Evolutionary conservation across 2,888 invertebrate species (phyloP).

Genomic region (Andrena bucephala): DNA sequence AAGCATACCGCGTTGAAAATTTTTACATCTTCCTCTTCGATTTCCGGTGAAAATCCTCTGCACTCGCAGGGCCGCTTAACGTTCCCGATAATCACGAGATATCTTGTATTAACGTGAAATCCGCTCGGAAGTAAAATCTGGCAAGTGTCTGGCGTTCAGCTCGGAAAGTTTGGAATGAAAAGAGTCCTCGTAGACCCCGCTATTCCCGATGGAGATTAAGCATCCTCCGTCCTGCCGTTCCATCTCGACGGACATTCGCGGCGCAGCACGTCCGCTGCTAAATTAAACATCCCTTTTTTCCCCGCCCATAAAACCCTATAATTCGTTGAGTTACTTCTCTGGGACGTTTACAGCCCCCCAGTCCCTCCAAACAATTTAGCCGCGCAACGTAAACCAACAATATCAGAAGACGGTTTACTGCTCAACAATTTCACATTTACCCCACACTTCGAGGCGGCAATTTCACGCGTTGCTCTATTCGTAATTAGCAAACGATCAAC

Average conservation of each 20-base stretch:
- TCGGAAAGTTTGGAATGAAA: conserved; percentile 62
- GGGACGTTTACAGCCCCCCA: background rate
- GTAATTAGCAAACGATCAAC: too few relatives aligned
- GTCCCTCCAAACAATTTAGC: background rate
- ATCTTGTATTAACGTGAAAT: conserved; percentile 28
- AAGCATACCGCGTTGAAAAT: background rate
- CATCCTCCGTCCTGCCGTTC: conserved; percentile 54
- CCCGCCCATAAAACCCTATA: background rate
- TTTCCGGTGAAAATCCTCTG: background rate
- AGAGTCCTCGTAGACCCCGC: conserved; percentile 61
- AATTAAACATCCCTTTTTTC: conserved; percentile 11
- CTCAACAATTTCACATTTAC: too few relatives aligned
- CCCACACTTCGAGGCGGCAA: too few relatives aligned
- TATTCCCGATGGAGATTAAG: conserved; percentile 67
- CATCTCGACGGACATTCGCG: conserved; percentile 37
- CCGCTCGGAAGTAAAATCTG: conserved; percentile 47
- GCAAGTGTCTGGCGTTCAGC: conserved; percentile 55
- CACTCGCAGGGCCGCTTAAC: background rate
- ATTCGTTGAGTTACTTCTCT: background rate
- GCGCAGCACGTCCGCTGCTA: conserved; percentile 15
- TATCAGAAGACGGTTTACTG: too few relatives aligned
- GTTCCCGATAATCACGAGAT: conserved; percentile 8
- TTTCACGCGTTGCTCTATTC: too few relatives aligned
- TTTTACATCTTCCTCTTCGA: background rate
- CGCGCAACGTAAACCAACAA: too few relatives aligned